Base-by-base conservation (phyloP, 2,888 invertebrate genomes). In the Tenthredo livida region DNA sequence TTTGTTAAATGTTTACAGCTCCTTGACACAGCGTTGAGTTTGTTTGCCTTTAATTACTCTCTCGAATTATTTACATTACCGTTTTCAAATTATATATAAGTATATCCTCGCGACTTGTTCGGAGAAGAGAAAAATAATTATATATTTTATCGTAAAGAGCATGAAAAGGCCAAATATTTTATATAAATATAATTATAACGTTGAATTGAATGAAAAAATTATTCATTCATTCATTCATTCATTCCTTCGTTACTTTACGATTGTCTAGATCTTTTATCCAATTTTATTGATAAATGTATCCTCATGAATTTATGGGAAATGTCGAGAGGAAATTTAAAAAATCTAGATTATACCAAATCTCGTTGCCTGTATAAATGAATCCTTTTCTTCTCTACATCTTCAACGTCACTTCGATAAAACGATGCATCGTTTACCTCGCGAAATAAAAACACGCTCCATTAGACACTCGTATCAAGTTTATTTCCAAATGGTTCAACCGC, bases 391-490 rank as follows among this genome's bases (percentile, higher is more conserved):
- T 25, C 4, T 47, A 15, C 10, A 29, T 75, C 67, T 33, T 17
- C 0, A 33, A 67, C 33, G 67, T 33, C 67, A 67, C 67, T 33
- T 33, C 7, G 17, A 67, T 67, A 33, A 67, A 67, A 67, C 33
- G 67, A 67, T 33, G 67, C 67, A 33, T 67, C 67, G 67, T 67
- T 67, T 67, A 67, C 67, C 33, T 33, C 33, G 15, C 5, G 33
- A 12, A 5, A 67, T 67, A 67, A 67, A 67, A 73, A 73, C 29
- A 50, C 47, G 77, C 33, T 29, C 67, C 33, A 67, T 33, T 67
- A 33, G 33, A 67, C 33, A 12, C 33, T 7, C 25, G 29, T 67
- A 5, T 29, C 67, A 33, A 67, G 33, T 67, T 33, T 67, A 67
- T 33, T 33, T 17, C 67, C 7, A 29, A 67, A 67, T 33, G 29